Percentiles rank a stretch among this genome's conserved stretches.
phyloP scores from a whole-genome alignment of 2,113 vertebrate genomes.

The Paratilapia polleni region DNA sequence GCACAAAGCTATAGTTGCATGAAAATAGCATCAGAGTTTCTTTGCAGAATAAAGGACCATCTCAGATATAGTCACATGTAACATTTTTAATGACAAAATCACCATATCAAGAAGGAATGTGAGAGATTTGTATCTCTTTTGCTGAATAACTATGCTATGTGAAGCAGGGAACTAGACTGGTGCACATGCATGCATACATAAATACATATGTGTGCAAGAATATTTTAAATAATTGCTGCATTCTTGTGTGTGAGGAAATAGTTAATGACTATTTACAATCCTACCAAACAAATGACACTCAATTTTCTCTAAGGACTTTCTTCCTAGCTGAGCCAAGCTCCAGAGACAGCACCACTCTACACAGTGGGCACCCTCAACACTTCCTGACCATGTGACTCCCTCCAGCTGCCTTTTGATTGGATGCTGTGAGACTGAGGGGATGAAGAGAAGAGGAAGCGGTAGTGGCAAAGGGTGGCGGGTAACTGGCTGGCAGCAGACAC shows the following conservation, averaged over 20 bases:
- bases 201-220: background rate
- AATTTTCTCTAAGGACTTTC: conserved; percentile 16
- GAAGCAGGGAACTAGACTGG: too few relatives aligned
- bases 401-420: conserved; percentile 53
- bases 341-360: conserved; percentile 27
- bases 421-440: background rate
- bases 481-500: conserved; percentile 55
- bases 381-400: conserved; percentile 62
- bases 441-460: conserved; percentile 27
- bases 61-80: background rate
- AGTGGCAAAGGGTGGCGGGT: conserved; percentile 21
- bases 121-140: background rate
- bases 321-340: conserved; percentile 26
- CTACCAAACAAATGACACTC: conserved; percentile 30
- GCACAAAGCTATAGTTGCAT: background rate
- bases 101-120: background rate
- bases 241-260: conserved; percentile 1
- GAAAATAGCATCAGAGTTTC: background rate
- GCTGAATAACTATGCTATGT: too few relatives aligned
- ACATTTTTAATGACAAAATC: background rate
- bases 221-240: background rate
- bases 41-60: background rate
- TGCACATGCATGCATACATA: too few relatives aligned
- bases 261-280: conserved; percentile 22
- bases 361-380: conserved; percentile 27